phyloP scores from a whole-genome alignment of 1,140 invertebrate species.

The Conus betulinus region DNA sequence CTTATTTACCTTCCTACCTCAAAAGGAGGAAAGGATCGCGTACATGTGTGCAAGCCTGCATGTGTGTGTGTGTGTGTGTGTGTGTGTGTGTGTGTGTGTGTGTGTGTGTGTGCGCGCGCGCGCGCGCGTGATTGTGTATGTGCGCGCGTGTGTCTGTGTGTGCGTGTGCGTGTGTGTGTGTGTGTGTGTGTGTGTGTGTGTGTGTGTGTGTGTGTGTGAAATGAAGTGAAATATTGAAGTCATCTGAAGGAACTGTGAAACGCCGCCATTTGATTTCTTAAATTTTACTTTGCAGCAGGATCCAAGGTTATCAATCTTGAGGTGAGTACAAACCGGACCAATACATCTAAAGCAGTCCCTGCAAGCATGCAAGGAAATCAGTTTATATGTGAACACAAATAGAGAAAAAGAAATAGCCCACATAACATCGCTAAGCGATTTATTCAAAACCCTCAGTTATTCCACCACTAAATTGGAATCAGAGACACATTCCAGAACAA shows the following conservation, averaged over 20 bases:
- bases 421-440: no score
- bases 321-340: neutral
- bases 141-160: neutral
- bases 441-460: no score
- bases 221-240: neutral
- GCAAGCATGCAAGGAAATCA: no score
- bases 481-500: no score
- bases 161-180: neutral
- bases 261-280: no score
- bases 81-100: neutral
- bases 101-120: slow-evolving; percentile 3
- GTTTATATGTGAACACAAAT: neutral
- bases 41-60: neutral
- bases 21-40: no score
- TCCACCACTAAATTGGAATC: no score
- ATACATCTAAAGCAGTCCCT: no score
- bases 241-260: neutral
- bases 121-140: neutral
- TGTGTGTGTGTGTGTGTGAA: no score
- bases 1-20: no score
- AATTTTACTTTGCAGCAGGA: neutral
- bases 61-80: neutral
- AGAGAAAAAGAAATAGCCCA: neutral
- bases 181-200: slow-evolving; percentile 16
- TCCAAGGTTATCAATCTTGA: neutral